A percentile compares a stretch with the other conserved stretches of the same genome.
These are phyloP conservation scores for Leguminivora glycinivorella DNA, from an alignment of 1,140 invertebrate species.

Conservation along the genomic window DNA sequence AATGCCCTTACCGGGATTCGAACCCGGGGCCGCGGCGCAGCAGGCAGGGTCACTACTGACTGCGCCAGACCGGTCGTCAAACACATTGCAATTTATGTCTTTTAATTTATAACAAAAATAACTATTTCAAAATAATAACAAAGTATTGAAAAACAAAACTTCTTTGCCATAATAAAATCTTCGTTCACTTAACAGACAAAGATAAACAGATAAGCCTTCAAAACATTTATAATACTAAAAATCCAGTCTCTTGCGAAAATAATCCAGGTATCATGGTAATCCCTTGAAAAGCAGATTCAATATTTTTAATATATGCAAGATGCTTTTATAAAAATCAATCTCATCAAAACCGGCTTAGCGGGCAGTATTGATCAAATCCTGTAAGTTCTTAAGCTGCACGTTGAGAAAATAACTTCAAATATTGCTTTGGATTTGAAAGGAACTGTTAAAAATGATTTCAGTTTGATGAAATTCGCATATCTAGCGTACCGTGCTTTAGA, in stretches of 20 bases:
- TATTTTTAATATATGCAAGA: slow-evolving; percentile 17
- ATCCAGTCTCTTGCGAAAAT: neutral
- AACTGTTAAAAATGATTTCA: neutral
- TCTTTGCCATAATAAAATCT: too few species aligned
- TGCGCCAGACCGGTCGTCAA: too few species aligned
- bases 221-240: neutral
- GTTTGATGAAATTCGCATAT: too few species aligned
- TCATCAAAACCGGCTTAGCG: slow-evolving; percentile 9
- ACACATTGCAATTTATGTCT: too few species aligned
- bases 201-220: neutral
- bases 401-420: slow-evolving; percentile 8
- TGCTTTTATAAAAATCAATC: neutral
- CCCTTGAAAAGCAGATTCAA: neutral
- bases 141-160: too few species aligned
- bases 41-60: too few species aligned
- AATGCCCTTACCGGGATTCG: too few species aligned
- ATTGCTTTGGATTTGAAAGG: neutral
- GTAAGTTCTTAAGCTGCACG: neutral
- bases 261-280: neutral
- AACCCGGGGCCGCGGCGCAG: too few species aligned
- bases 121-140: too few species aligned
- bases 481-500: too few species aligned
- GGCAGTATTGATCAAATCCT: neutral
- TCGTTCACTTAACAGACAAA: too few species aligned
- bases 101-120: too few species aligned